phyloP scores from a whole-genome alignment of 2,113 vertebrate genomes.

The Albula glossodonta region DNA sequence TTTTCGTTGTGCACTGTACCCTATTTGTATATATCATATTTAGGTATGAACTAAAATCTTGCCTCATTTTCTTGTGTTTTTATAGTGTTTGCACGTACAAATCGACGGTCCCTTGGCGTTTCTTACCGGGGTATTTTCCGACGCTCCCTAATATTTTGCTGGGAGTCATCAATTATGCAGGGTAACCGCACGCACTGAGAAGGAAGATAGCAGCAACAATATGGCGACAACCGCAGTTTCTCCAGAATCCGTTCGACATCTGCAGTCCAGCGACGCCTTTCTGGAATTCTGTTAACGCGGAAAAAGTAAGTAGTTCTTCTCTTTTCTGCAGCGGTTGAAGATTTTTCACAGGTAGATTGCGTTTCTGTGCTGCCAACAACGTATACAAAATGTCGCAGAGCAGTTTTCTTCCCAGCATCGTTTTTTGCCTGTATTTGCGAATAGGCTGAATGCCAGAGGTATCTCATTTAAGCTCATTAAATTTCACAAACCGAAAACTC shows the following conservation, averaged over 20 bases:
- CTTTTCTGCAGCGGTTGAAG: constrained; percentile 49
- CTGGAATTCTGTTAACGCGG: constrained; percentile 74
- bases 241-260: constrained; percentile 77
- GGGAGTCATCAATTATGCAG: constrained; percentile 88
- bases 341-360: constrained; percentile 36
- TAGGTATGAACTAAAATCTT: background rate
- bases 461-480: constrained; percentile 35
- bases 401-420: constrained; percentile 67
- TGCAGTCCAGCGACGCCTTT: constrained; percentile 74
- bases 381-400: constrained; percentile 84
- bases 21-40: background rate
- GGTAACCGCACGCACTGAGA: constrained; percentile 76
- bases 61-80: background rate
- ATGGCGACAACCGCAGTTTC: constrained; percentile 94
- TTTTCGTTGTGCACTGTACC: background rate
- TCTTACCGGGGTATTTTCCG: constrained; percentile 65
- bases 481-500: constrained; percentile 18
- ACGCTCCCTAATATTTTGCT: constrained; percentile 81
- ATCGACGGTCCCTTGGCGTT: constrained; percentile 65
- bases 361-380: constrained; percentile 56
- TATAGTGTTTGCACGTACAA: constrained; percentile 50
- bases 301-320: constrained; percentile 71
- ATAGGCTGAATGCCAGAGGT: constrained; percentile 55
- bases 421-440: constrained; percentile 50
- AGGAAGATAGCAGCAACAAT: constrained; percentile 82